phyloP scores from a whole-genome alignment of 2,888 invertebrate genomes.

The Chrysolina haemoptera region DNA sequence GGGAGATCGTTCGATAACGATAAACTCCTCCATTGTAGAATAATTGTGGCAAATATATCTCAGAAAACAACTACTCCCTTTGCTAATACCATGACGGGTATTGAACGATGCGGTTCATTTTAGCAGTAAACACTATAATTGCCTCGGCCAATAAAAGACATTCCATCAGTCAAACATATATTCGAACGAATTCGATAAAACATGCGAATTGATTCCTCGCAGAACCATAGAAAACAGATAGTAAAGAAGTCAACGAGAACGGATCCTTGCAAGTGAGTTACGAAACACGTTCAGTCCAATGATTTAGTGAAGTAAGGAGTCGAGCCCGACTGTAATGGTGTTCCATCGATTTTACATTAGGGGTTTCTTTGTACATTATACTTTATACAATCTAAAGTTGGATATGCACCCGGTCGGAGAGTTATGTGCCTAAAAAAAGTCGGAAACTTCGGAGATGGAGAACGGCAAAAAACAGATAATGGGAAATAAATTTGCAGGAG shows the following conservation, averaged over 20 bases:
- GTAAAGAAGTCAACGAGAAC: constrained; percentile 48
- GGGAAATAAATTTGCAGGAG: constrained; percentile 70
- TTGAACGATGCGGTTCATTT: no score
- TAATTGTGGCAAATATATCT: no score
- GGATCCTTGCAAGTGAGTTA: constrained; percentile 60
- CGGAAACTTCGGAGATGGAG: constrained; percentile 67
- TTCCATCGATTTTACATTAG: constrained; percentile 72
- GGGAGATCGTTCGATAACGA: no score
- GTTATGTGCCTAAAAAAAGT: constrained; percentile 67
- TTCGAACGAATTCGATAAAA: not conserved
- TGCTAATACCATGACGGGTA: no score
- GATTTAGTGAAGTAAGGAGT: constrained; percentile 68
- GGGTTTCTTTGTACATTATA: constrained; percentile 72
- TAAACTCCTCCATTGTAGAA: no score
- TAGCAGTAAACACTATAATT: no score
- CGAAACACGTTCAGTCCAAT: constrained; percentile 61
- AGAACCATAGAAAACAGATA: constrained; percentile 28
- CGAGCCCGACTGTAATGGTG: constrained; percentile 69
- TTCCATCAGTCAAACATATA: not conserved
- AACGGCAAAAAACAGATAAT: constrained; percentile 70
- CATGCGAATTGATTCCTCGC: not conserved
- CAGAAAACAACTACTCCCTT: no score
- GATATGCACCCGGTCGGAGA: constrained; percentile 70
- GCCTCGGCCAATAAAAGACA: no score
- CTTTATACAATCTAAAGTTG: constrained; percentile 72